Evolutionary conservation across 2,888 invertebrate genomes (phyloP).

Genomic region (Lasioglossum calceatum): DNA sequence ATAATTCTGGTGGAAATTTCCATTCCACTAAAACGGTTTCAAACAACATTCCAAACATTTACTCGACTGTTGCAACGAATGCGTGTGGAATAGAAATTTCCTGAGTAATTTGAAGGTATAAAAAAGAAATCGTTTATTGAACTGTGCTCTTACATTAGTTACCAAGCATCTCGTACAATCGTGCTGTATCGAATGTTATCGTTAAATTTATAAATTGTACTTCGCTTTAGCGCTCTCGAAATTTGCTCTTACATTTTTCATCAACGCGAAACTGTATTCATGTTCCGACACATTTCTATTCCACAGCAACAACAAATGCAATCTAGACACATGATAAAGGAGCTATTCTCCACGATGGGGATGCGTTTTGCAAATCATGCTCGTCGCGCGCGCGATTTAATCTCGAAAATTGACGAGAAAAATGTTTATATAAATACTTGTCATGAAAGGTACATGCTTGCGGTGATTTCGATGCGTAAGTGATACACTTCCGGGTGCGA

Average conservation of each 20-base stretch:
- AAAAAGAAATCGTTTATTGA: constrained; percentile 64
- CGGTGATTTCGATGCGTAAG: constrained; percentile 4
- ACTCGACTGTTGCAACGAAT: constrained; percentile 32
- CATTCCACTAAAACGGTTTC: constrained; percentile 81
- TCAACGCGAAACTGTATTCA: constrained; percentile 25
- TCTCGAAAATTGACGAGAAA: neutral
- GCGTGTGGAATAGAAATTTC: constrained; percentile 85
- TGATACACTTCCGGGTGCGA: constrained; percentile 9
- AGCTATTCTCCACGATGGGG: neutral
- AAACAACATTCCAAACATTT: constrained; percentile 14
- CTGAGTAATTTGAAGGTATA: constrained; percentile 60
- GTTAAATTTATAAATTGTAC: constrained; percentile 15
- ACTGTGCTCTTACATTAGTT: constrained; percentile 54
- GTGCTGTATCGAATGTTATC: constrained; percentile 23
- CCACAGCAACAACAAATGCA: constrained; percentile 74
- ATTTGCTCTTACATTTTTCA: constrained; percentile 26
- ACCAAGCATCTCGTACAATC: constrained; percentile 30
- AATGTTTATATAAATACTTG: constrained; percentile 29
- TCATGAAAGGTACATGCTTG: constrained; percentile 34
- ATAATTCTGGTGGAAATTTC: constrained; percentile 82
- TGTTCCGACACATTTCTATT: constrained; percentile 76
- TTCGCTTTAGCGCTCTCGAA: constrained; percentile 18
- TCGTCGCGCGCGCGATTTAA: neutral
- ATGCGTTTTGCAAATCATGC: neutral
- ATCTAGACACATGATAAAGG: constrained; percentile 13